Evolutionary conservation across 2,113 vertebrate species (phyloP), one percentile per base, ranked within the genome.

Genomic region (Spea multiplicata): DNA sequence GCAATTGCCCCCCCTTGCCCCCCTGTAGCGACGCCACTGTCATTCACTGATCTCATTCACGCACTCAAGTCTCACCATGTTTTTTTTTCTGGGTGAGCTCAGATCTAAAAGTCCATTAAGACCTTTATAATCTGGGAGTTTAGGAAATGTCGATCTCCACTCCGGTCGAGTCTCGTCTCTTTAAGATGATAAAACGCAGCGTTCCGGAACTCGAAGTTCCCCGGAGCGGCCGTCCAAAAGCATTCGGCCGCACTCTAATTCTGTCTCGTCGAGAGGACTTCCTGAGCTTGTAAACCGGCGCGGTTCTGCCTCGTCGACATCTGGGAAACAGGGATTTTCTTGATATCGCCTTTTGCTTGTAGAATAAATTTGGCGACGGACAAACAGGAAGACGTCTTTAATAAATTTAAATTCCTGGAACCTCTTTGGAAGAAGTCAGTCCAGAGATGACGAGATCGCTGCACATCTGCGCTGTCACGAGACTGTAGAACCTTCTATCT

Each of bases 391-490:
- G 65, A 76, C 55, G 13, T 68, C 64, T 47, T 6, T 55, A 55
- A 76, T 3, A 50, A 53, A 67, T 52, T 46, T 67, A 69, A 8
- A 47, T 76, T 76, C 74, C 52, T 68, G 66, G 65, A 44, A 4
- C 66, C n/a, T 5, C 3, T 46, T 14, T 62, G 46, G 47, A 13
- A 9, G 16, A 17, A 44, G 17, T 44, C 50, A 1, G 5, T 68
- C 50, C 74, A 76, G 17, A n/a, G 5, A 47, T 53, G 53, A 6
- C 46, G 74, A 76, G 65, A 76, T 68, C 74, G 57, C 68, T 48
- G n/a, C 45, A 6, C 47, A 76, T 76, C 74, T 66, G 48, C 4
- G 5, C 16, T 16, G 48, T 75, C 64, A 76, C 52, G n/a, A 53
- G 55, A 59, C 10, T 30, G 30, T 30, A 30, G 30, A 30, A 30